These are phyloP conservation scores for Limanda limanda DNA, from an alignment of 2,113 vertebrate genomes.

Conservation along the genomic window DNA sequence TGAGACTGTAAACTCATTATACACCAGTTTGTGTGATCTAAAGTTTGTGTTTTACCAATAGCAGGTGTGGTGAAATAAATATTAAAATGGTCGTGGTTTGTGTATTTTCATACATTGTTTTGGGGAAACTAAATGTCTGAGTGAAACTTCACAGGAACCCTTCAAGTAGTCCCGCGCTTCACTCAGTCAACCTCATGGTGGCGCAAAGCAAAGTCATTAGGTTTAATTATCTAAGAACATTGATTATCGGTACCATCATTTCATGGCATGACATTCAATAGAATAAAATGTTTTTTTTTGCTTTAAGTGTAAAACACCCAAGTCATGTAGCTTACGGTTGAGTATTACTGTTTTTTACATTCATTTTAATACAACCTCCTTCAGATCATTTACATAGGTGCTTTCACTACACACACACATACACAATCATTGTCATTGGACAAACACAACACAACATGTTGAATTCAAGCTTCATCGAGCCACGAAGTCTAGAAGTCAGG, in stretches of 20 bases:
- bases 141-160: neutral
- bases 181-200: neutral
- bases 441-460: conserved; percentile 6
- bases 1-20: neutral
- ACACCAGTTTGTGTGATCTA: neutral
- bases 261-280: too few relatives aligned
- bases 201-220: neutral
- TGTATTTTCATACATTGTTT: neutral
- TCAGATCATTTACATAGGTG: conserved; percentile 10
- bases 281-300: neutral
- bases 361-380: neutral
- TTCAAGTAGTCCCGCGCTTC: neutral
- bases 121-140: neutral
- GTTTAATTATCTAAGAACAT: neutral
- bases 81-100: neutral
- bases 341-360: too few relatives aligned
- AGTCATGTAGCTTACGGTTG: too few relatives aligned
- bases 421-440: neutral
- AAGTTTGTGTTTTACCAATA: neutral
- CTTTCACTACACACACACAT: conserved; percentile 9
- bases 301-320: neutral
- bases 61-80: neutral
- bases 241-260: neutral
- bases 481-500: conserved; percentile 22
- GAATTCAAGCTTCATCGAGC: conserved; percentile 12